These are phyloP conservation scores for Saturnia japonica DNA, from an alignment of 2,888 invertebrate species.

Conservation along the genomic window DNA sequence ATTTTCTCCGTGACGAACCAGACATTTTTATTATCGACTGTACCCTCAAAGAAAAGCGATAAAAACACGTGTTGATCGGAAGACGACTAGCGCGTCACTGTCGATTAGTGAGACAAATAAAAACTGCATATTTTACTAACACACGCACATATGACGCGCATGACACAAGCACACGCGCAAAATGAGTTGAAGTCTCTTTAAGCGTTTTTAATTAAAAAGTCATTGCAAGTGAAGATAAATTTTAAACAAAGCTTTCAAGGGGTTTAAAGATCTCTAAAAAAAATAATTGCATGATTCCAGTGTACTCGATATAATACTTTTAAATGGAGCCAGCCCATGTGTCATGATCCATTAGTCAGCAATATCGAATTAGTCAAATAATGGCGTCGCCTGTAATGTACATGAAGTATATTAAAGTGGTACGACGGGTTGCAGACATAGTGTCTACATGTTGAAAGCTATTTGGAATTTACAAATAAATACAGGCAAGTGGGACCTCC, in stretches of 20 bases:
- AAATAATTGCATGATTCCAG: neutral
- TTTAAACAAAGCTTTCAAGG: neutral
- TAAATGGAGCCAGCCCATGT: neutral
- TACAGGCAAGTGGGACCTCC: slow-evolving; percentile 61
- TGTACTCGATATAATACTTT: neutral
- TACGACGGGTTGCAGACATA: slow-evolving; percentile 76
- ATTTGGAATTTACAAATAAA: slow-evolving; percentile 80
- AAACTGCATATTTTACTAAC: too few species aligned
- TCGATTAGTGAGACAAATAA: too few species aligned
- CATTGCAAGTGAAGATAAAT: neutral
- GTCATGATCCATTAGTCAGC: slow-evolving; percentile 52
- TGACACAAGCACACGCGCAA: too few species aligned
- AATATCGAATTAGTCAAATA: slow-evolving; percentile 53
- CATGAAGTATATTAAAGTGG: slow-evolving; percentile 76
- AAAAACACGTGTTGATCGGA: too few species aligned
- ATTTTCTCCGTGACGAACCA: too few species aligned
- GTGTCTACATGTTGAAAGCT: slow-evolving; percentile 79
- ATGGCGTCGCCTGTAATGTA: slow-evolving; percentile 72
- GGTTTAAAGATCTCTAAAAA: neutral
- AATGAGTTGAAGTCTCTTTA: too few species aligned
- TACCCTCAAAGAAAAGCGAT: too few species aligned
- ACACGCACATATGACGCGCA: too few species aligned
- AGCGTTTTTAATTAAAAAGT: too few species aligned
- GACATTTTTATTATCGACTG: too few species aligned
- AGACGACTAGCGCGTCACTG: too few species aligned